Conservation (phyloP, 2,113 vertebrate genomes). For the Plestiodon gilberti region DNA sequence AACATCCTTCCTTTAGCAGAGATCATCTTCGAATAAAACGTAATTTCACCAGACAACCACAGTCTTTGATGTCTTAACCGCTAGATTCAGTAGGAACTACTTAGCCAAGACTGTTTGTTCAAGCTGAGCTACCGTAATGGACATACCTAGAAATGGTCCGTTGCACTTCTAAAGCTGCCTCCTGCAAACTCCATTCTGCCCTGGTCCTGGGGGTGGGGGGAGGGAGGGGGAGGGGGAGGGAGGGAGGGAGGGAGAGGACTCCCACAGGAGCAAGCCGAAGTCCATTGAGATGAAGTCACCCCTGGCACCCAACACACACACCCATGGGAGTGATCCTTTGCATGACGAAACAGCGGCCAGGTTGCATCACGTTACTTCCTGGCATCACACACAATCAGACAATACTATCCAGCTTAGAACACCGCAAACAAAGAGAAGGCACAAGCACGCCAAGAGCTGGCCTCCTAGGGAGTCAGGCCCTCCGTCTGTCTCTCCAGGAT, state of each 20-base stretch:
- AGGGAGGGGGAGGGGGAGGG: neutral
- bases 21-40: neutral
- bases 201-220: neutral
- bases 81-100: neutral
- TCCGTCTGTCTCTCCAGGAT: no score
- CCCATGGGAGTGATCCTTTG: neutral
- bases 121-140: neutral
- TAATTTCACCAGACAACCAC: neutral
- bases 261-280: fast-evolving
- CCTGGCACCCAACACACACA: neutral
- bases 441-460: no score
- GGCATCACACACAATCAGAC: neutral
- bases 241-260: neutral
- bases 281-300: neutral
- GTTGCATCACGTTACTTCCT: neutral
- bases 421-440: no score
- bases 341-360: neutral
- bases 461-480: no score
- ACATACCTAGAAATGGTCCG: no score
- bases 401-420: no score
- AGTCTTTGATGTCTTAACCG: neutral
- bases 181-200: neutral
- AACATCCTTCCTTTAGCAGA: neutral
- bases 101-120: neutral
- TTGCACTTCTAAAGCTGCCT: neutral